Base-by-base conservation (phyloP, 2,797 vertebrate genomes). In the Lophotriccus pileatus region DNA sequence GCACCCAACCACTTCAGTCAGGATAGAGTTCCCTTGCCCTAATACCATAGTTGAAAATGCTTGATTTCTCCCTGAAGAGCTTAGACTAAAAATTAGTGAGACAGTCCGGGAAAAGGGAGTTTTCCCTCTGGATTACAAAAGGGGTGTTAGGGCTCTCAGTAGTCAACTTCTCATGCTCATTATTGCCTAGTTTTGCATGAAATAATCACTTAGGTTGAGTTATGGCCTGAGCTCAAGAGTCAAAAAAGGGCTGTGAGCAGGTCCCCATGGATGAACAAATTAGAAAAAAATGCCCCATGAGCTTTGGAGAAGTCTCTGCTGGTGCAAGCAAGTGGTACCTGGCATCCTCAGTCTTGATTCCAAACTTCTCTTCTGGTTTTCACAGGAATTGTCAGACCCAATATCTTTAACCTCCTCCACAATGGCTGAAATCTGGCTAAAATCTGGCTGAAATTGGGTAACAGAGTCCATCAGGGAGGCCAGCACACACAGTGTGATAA, bases 131-230 rank as follows among this genome's bases (percentile, higher is more conserved):
- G 14, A 63, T 76, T 85, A 49, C 3, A 10, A 47, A 37, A 53
- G 9, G 5, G 3, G 39, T 47, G 3, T 25, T 46, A 12, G 5
- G 2, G 21, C 7, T 2, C 28, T 3, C 0, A 39, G 21, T 17
- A 84, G 30, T 27, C 39, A 59, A 30, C 3, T 47, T 67, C 28
- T 55, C 0, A 0, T 55, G 23, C 14, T 53, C 25, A 49, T n/a
- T 43, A 44, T 46, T 49, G 27, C 20, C 59, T 49, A 63, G 8
- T 14, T 64, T 36, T 62, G 5, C 14, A 59, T 22, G 6, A 70
- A 81, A 46, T 30, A 49, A 64, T 49, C 72, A 25, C 7, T 68
- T 60, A 13, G 20, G 8, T 9, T 64, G 32, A 74, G 12, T 5
- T 76, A 66, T 6, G 19, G 10, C 18, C 13, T 59, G 27, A 83